Conservation (phyloP, 2,113 vertebrate genomes). For the Arvicanthis niloticus region DNA sequence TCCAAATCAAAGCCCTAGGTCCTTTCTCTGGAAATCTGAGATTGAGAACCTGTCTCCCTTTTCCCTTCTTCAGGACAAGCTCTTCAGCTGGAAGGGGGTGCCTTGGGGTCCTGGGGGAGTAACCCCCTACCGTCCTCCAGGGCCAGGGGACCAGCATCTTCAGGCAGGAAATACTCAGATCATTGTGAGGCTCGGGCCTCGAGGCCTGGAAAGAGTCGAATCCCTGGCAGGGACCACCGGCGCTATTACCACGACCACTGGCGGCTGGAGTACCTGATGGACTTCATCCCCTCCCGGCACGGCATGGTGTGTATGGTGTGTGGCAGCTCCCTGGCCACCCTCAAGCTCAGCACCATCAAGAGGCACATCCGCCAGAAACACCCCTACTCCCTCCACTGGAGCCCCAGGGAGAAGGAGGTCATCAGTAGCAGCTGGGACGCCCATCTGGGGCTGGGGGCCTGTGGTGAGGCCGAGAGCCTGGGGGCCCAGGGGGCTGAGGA, state of each 20-base stretch:
- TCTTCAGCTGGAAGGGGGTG: constrained; percentile 83
- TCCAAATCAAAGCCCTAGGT: background rate
- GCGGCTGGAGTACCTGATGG: constrained; percentile 96
- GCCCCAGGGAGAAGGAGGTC: constrained; percentile 92
- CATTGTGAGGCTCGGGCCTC: constrained; percentile 90
- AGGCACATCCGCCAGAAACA: constrained; percentile 96
- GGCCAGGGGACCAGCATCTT: constrained; percentile 80
- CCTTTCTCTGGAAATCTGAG: constrained; percentile 23
- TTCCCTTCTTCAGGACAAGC: constrained; percentile 85
- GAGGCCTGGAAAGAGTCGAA: constrained; percentile 91
- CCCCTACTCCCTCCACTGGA: constrained; percentile 94
- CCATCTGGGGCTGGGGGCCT: constrained; percentile 89
- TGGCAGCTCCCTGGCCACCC: constrained; percentile 94
- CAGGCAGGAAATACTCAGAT: constrained; percentile 86
- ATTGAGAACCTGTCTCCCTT: constrained; percentile 68
- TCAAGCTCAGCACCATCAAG: constrained; percentile 97
- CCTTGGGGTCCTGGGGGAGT: constrained; percentile 75
- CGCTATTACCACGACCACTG: constrained; percentile 98
- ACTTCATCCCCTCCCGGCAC: constrained; percentile 92
- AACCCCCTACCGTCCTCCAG: constrained; percentile 70
- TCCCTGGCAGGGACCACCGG: constrained; percentile 93
- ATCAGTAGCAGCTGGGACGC: constrained; percentile 96
- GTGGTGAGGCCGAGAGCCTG: constrained; percentile 78
- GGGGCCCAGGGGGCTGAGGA: constrained; percentile 78
- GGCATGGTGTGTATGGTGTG: constrained; percentile 98